Evolutionary conservation across 1,140 invertebrate genomes (phyloP), one percentile per base, ranked within the genome.

Genomic region (Orussus abietinus): DNA sequence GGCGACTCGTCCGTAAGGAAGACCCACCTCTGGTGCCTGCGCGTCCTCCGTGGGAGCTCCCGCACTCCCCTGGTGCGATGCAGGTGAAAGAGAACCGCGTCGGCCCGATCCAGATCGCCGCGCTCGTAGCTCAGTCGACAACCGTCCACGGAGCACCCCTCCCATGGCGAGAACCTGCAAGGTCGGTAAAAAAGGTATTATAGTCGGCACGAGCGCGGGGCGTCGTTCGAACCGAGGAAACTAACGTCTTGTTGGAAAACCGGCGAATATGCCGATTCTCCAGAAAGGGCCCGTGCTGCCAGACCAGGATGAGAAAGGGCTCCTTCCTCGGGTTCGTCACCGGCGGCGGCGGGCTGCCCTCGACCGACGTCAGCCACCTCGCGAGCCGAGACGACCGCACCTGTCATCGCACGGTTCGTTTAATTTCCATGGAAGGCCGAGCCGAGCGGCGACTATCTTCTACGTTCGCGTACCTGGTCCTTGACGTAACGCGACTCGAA

Each of bases 1-100:
- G 80, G 80, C 17, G 77, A 78, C 61, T 83, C 81, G 43, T 82
- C 78, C 0, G 73, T 80, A 7, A 80, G 57, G 45, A 80, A 82
- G 1, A 81, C 71, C 81, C 80, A 83, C 12, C 75, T 69, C 52
- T 83, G 80, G 4, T 45, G 36, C 14, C 64, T 59, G 1, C 14
- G 47, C 21, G 51, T 55, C 10, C n/a, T 12, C 7, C 29, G 38
- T 0, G 74, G 78, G 17, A 77, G 46, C 5, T 73, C 66, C 7
- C 51, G 25, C 1, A 49, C 38, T 1, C 50, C 55, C 38, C 57
- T 64, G 0, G 65, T 75, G 10, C 74, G 47, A 33, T 82, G 80
- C 9, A 82, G 49, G 44, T 80, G 79, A 47, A 82, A 75, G 3
- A 82, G 41, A 1, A 81, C 76, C 0, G 79, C 77, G 45, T 81